Conservation (phyloP, 2,113 vertebrate species). For the Myrmecophaga tridactyla region DNA sequence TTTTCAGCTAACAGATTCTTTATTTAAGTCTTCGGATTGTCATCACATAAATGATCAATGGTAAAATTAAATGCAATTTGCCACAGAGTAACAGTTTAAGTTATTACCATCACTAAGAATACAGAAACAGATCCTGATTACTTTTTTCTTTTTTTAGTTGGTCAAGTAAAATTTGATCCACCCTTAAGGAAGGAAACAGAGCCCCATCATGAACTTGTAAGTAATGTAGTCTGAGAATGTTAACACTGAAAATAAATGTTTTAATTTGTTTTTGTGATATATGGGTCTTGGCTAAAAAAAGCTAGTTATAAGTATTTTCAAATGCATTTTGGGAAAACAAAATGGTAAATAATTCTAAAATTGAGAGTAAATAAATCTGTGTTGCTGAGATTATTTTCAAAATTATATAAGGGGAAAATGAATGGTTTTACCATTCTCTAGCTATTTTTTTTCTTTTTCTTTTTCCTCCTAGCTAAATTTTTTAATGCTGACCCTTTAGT, state of each 20-base stretch:
- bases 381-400: slow-evolving; percentile 73
- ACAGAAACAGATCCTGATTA: neutral
- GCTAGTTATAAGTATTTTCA: slow-evolving; percentile 54
- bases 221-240: slow-evolving; percentile 72
- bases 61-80: slow-evolving; percentile 28
- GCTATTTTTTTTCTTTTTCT: slow-evolving; percentile 40
- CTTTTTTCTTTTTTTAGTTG: slow-evolving; percentile 84
- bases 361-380: slow-evolving; percentile 76
- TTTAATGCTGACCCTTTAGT: slow-evolving; percentile 39
- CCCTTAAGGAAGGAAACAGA: slow-evolving; percentile 97
- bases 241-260: slow-evolving; percentile 45
- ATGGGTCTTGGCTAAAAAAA: slow-evolving; percentile 16
- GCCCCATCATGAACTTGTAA: slow-evolving; percentile 96
- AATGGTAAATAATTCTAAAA: slow-evolving; percentile 64
- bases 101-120: slow-evolving; percentile 1
- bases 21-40: slow-evolving; percentile 30
- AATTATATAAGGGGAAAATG: slow-evolving; percentile 57
- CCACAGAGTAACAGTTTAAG: neutral
- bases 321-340: slow-evolving; percentile 21
- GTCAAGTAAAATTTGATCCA: slow-evolving; percentile 97
- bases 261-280: slow-evolving; percentile 30
- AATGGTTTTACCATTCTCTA: neutral
- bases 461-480: slow-evolving; percentile 30
- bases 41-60: neutral
- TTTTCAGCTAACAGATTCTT: slow-evolving; percentile 20